Evolutionary conservation across 2,797 vertebrate species (phyloP).

Genomic region (Pipistrellus kuhlii): DNA sequence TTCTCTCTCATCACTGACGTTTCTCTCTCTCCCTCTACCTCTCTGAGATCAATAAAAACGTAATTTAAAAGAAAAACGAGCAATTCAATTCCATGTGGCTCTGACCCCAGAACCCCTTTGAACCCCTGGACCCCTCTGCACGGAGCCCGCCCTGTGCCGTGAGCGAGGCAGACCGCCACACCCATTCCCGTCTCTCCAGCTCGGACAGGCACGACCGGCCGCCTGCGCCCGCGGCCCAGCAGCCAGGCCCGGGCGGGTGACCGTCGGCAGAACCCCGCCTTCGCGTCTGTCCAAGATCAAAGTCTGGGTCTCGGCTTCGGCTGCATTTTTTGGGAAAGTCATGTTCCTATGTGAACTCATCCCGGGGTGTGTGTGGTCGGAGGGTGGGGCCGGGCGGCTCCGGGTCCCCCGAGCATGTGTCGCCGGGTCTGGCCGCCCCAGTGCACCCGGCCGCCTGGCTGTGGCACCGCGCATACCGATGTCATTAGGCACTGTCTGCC

Average conservation of each 20-base stretch:
- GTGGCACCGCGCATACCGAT: conserved; percentile 78
- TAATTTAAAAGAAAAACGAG: neutral
- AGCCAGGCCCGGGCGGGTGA: neutral
- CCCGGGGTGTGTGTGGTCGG: neutral
- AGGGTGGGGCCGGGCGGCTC: neutral
- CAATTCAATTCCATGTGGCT: neutral
- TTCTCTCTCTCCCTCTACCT: no score
- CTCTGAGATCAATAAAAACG: no score
- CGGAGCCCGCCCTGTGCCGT: neutral
- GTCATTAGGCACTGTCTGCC: conserved; percentile 81
- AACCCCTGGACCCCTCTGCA: neutral
- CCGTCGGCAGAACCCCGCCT: neutral
- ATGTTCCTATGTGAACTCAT: neutral
- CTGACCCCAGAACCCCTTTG: neutral
- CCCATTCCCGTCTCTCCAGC: neutral
- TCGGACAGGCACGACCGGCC: neutral
- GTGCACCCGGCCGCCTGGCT: neutral
- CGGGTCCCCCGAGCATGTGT: accelerated
- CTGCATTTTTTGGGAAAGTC: conserved; percentile 69
- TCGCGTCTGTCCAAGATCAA: neutral
- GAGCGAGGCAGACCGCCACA: neutral
- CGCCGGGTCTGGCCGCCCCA: neutral
- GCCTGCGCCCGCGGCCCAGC: neutral
- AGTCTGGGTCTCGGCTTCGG: conserved; percentile 62
- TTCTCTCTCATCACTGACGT: no score